phyloP scores from a whole-genome alignment of 2,113 vertebrate species.

The Malurus alboscapulatus region DNA sequence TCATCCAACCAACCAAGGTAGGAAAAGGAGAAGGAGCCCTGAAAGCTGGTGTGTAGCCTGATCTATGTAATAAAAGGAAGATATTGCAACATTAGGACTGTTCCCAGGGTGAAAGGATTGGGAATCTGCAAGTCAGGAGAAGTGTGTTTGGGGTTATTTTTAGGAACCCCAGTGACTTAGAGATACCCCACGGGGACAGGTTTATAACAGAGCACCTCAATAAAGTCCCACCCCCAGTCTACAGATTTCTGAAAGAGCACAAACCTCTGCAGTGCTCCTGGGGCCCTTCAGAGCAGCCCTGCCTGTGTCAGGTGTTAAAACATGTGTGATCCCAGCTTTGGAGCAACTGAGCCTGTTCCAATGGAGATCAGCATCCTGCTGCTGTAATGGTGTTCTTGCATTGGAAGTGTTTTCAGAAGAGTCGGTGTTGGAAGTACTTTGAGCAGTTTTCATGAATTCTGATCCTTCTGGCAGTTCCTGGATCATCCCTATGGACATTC shows the following conservation, averaged over 20 bases:
- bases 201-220: background rate
- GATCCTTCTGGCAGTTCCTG: background rate
- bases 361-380: background rate
- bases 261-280: background rate
- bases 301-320: background rate
- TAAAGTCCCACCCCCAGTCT: rapidly evolving
- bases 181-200: background rate
- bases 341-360: background rate
- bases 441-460: background rate
- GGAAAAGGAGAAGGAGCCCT: background rate
- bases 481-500: background rate
- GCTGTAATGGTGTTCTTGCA: background rate
- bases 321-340: background rate
- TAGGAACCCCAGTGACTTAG: background rate
- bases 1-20: background rate
- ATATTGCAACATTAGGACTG: background rate
- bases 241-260: background rate
- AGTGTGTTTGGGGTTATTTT: background rate
- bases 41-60: background rate
- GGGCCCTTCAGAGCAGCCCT: background rate
- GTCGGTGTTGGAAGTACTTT: background rate
- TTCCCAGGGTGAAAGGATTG: background rate
- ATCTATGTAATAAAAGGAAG: background rate
- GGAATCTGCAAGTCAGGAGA: background rate
- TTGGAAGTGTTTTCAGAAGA: background rate